Percentiles rank a stretch among this genome's conserved stretches.
phyloP scores from a whole-genome alignment of 2,888 invertebrate species.

The Pheosia tremula region DNA sequence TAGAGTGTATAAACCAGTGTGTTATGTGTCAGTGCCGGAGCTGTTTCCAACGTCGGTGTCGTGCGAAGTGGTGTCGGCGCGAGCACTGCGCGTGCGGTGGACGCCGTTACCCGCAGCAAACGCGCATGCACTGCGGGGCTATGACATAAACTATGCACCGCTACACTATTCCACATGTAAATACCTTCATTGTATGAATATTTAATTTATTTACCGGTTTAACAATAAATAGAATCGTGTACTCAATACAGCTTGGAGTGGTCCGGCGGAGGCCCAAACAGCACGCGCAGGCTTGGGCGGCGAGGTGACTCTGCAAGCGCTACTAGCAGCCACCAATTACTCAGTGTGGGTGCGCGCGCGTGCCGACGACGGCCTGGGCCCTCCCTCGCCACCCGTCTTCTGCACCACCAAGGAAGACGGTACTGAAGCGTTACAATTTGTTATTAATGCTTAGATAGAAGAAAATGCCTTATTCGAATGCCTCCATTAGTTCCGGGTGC shows the following conservation, averaged over 20 bases:
- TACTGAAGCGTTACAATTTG: constrained; percentile 49
- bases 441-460: background rate
- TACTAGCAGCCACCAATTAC: constrained; percentile 93
- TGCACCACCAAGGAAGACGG: constrained; percentile 92
- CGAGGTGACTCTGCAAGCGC: constrained; percentile 86
- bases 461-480: background rate
- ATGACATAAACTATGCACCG: constrained; percentile 91
- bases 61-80: constrained; percentile 88
- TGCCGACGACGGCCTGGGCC: constrained; percentile 90
- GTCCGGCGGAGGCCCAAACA: constrained; percentile 33
- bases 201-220: too few species aligned
- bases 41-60: constrained; percentile 87
- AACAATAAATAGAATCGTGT: background rate
- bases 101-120: constrained; percentile 84
- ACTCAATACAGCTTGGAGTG: constrained; percentile 18
- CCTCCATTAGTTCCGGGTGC: constrained; percentile 89
- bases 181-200: constrained; percentile 17
- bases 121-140: constrained; percentile 88
- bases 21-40: constrained; percentile 85
- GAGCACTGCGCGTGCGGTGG: constrained; percentile 89
- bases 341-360: constrained; percentile 92
- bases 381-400: constrained; percentile 88
- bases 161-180: constrained; percentile 50
- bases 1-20: background rate
- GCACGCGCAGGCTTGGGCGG: constrained; percentile 42